Base-by-base conservation (phyloP, 2,888 invertebrate genomes). In the Buathra laborator region DNA sequence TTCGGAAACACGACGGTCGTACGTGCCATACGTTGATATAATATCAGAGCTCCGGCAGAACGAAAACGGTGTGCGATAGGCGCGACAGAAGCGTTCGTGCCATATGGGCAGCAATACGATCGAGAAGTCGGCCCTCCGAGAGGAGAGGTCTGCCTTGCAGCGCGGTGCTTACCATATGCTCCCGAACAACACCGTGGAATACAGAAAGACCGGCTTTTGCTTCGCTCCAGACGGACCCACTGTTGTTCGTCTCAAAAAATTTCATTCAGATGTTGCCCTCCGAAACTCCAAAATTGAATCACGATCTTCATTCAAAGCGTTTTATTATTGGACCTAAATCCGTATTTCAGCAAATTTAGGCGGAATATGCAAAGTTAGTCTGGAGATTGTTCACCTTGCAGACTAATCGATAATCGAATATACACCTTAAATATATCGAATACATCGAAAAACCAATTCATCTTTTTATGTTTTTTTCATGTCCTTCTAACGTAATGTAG, bases 71-170 rank as follows among this genome's bases (percentile, higher is more conserved):
- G 64, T 64, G 53, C 46, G 43, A 56, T 64, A 62, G 37, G 77
- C 78, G 82, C 83, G 79, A 85, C 86, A 80, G 56, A 82, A 79
- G 79, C 84, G 70, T 81, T 79, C 88, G 88, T 90, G 92, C 91
- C 92, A 92, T 91, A 91, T 92, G 92, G 91, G 89, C 89, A 87
- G 90, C 90, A 90, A 89, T 88, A 88, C 90, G 89, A 91, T 91
- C 89, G 89, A 87, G 86, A 83, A 87, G 86, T 84, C 83, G 85
- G 86, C 86, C 87, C 88, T 86, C 84, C 80, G 84, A 87, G 59
- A 87, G 87, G 68, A 62, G 68, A 24, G 66, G 32, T 59, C 67
- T 72, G 48, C 46, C 64, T 66, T 64, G 14, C 19, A 48, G 37
- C 51, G 72, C 81, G 72, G 79, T 86, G 86, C 86, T 86, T 83